A percentile compares a stretch with the other conserved stretches of the same genome.
Conservation (phyloP, 1,140 invertebrate species). For the Penaeus chinensis region DNA sequence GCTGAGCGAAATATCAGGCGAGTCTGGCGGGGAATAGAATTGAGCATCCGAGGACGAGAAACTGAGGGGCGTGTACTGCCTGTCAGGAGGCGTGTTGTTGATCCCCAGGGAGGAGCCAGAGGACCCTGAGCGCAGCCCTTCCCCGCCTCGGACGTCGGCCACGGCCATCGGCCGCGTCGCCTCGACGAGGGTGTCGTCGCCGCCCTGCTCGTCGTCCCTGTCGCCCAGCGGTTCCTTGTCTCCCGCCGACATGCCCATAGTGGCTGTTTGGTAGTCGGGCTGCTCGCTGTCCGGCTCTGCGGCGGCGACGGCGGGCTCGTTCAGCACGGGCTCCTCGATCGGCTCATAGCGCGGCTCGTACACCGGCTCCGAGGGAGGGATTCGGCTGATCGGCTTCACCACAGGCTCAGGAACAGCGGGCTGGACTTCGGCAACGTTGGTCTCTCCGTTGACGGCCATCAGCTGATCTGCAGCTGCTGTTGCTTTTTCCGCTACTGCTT, state of each 20-base stretch:
- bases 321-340: slow-evolving; percentile 26
- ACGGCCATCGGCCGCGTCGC: slow-evolving; percentile 3
- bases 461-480: background rate
- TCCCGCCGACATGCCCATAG: no score
- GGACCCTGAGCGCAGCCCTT: slow-evolving; percentile 37
- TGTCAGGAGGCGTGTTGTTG: slow-evolving; percentile 37
- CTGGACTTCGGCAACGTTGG: background rate
- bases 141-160: slow-evolving; percentile 16
- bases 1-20: slow-evolving; percentile 58
- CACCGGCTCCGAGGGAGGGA: background rate
- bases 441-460: background rate
- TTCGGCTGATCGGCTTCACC: no score
- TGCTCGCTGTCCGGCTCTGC: background rate
- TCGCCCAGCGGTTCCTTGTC: no score
- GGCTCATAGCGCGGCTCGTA: slow-evolving; percentile 50
- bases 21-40: slow-evolving; percentile 62
- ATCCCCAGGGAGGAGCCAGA: slow-evolving; percentile 53
- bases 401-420: background rate
- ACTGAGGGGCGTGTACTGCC: slow-evolving; percentile 62
- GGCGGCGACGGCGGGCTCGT: background rate
- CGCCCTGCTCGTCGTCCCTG: no score
- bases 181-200: slow-evolving; percentile 17
- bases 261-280: no score
- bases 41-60: slow-evolving; percentile 63
- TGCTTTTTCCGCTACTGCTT: slow-evolving; percentile 19